Conservation (phyloP, 1,140 invertebrate genomes). For the Maconellicoccus hirsutus region DNA sequence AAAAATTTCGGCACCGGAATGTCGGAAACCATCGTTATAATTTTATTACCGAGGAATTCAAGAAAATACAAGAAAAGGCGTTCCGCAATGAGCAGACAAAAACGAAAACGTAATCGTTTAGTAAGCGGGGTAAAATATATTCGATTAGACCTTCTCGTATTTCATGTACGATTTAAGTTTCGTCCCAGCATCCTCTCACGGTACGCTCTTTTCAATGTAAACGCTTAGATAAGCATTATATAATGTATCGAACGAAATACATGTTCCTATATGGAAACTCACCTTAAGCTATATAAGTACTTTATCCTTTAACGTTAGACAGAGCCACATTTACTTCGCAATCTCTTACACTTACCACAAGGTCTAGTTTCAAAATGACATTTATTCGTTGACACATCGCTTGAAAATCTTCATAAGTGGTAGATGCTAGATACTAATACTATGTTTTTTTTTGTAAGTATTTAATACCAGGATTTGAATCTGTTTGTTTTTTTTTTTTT, state of each 20-base stretch:
- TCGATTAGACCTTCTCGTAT: constrained; percentile 7
- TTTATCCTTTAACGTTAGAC: constrained; percentile 1
- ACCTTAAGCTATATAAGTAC: constrained; percentile 2
- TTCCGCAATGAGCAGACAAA: background rate
- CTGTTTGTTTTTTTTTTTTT: too few species aligned
- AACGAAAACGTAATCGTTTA: constrained; percentile 4
- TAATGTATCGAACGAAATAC: background rate
- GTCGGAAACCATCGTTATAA: constrained; percentile 3
- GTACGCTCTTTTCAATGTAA: constrained; percentile 3
- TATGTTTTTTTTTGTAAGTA: too few species aligned
- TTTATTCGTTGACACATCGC: too few species aligned
- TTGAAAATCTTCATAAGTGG: too few species aligned
- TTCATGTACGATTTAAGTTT: background rate
- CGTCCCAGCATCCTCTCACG: constrained; percentile 1
- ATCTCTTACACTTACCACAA: background rate
- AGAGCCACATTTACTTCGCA: background rate
- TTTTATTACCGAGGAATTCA: constrained; percentile 10
- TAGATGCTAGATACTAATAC: too few species aligned
- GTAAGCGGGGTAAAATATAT: constrained; percentile 3
- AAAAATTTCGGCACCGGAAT: constrained; percentile 3
- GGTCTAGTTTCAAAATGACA: too few species aligned
- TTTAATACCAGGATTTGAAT: too few species aligned
- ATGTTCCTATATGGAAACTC: background rate
- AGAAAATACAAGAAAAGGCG: background rate
- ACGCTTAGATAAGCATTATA: background rate